Base-by-base conservation (phyloP, 2,888 invertebrate species). In the Drosophila nigricruria region DNA sequence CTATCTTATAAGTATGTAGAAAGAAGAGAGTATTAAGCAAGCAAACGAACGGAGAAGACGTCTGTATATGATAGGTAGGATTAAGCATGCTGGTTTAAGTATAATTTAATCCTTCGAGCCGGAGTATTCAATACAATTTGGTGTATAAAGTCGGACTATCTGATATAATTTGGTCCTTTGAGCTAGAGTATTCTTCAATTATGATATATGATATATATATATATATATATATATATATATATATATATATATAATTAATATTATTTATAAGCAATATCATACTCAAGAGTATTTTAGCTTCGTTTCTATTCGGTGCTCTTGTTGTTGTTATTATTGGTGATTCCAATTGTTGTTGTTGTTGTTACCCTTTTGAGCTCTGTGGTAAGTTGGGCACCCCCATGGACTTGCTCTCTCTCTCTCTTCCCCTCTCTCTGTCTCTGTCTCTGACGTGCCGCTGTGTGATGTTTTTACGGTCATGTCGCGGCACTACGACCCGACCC, bases 391-490 rank as follows among this genome's bases (percentile, higher is more conserved):
- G 75, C 82, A 85, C 71, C 79, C 86, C 85, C 79, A 82, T 79
- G 73, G 87, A 59, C 83, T 68, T 74, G 43, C 54, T 40, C 42
- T 14, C 25, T 14, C 14, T 6, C 14, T 42, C 42, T 38, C n/a
- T 36, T n/a, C 12, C 25, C 9, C 40, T 47, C 45, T 38, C 18
- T n/a, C 20, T 38, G 47, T 30, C 23, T 1, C 36, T 25, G 77
- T 60, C 63, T 38, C 49, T 32, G 81, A 81, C 77, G 77, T 73
- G 79, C 79, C 38, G 82, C 82, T 78, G 77, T 68, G 80, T 66
- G 80, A 60, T 70, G 70, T 89, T 81, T 89, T 84, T 84, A 78
- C 88, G 88, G 88, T 89, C 80, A 72, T 84, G 88, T 88, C 69
- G 68, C 65, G 56, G 58, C 61, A 50, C 79, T 49, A 42, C 23